A percentile compares a stretch with the other conserved stretches of the same genome.
Conservation (phyloP, 2,888 invertebrate genomes). For the Chymomyza procnemis region DNA sequence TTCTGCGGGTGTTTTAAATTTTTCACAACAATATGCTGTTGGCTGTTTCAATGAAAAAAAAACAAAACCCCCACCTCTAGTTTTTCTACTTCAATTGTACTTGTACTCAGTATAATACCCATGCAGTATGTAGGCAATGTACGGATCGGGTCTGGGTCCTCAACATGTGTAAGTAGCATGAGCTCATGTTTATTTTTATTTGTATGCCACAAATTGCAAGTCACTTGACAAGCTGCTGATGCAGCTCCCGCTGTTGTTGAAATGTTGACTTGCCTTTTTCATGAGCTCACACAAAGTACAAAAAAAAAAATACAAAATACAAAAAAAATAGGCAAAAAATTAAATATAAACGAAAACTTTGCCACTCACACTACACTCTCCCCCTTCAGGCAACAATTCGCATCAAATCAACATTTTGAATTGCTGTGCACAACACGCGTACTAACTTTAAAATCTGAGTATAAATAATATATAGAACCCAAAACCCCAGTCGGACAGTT, state of each 20-base stretch:
- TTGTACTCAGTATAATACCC: not conserved
- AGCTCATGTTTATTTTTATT: slow-evolving; percentile 76
- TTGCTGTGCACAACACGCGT: slow-evolving; percentile 28
- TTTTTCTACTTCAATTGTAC: not conserved
- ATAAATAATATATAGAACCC: slow-evolving; percentile 26
- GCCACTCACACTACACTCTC: slow-evolving; percentile 26
- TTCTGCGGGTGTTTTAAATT: slow-evolving; percentile 60
- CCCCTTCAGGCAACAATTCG: slow-evolving; percentile 34
- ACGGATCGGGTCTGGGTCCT: slow-evolving; percentile 24
- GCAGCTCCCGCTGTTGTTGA: slow-evolving; percentile 77
- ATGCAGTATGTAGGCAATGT: slow-evolving; percentile 5
- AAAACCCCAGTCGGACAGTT: slow-evolving; percentile 32
- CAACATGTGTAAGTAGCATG: slow-evolving; percentile 69
- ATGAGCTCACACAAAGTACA: slow-evolving; percentile 47
- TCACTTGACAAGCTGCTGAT: slow-evolving; percentile 78
- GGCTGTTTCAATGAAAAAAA: not conserved
- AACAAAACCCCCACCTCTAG: too few relatives aligned
- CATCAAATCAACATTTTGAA: slow-evolving; percentile 8
- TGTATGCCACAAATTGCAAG: slow-evolving; percentile 74
- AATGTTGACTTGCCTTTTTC: slow-evolving; percentile 73
- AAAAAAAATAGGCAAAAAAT: slow-evolving; percentile 13
- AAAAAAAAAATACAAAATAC: not conserved
- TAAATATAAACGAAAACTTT: slow-evolving; percentile 25
- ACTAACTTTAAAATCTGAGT: slow-evolving; percentile 21
- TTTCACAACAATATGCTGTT: slow-evolving; percentile 9